A percentile compares a stretch with the other conserved stretches of the same genome.
phyloP scores from a whole-genome alignment of 2,888 invertebrate species.

The Lasioglossum lativentre region DNA sequence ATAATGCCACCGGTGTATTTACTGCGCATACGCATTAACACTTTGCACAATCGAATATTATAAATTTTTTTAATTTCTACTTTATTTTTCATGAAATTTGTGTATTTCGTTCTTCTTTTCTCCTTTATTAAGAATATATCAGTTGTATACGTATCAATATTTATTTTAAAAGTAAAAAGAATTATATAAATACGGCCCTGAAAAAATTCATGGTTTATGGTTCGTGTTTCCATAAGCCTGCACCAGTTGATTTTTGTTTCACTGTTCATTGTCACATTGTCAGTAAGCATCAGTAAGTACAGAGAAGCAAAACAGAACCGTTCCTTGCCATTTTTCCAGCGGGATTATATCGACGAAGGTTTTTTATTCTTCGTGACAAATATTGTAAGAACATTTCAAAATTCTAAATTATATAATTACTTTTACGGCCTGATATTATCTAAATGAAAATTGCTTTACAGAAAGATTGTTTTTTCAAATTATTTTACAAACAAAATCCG shows the following conservation, averaged over 20 bases:
- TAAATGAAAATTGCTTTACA: background rate
- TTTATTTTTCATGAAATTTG: background rate
- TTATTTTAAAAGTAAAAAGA: background rate
- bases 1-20: slow-evolving; percentile 20
- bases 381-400: background rate
- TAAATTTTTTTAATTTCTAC: background rate
- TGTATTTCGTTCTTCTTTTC: background rate
- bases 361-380: background rate
- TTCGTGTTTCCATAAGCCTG: background rate
- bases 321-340: too few relatives aligned
- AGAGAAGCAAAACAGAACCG: too few relatives aligned
- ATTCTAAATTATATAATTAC: background rate
- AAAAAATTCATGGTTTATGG: background rate
- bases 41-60: background rate
- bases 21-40: background rate
- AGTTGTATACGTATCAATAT: background rate
- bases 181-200: background rate
- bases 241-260: background rate
- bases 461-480: background rate
- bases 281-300: too few relatives aligned
- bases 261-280: too few relatives aligned
- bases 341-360: background rate
- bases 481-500: background rate
- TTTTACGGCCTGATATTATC: background rate
- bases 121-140: too few relatives aligned